Base-by-base conservation (phyloP, 1,140 invertebrate genomes). In the Ganaspis sp. region DNA sequence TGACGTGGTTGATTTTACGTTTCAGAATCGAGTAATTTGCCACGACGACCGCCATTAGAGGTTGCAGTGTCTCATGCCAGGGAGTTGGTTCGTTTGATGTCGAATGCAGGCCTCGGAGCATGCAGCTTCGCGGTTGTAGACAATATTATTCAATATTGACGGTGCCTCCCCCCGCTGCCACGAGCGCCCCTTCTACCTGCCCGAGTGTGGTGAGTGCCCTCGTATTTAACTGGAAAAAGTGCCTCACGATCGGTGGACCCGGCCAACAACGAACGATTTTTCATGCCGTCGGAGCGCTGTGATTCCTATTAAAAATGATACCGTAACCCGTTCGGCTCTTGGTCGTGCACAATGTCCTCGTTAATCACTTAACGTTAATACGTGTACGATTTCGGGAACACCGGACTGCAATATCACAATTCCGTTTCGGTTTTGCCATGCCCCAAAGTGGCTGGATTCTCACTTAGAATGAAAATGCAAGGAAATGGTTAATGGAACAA, bases 71-170 rank as follows among this genome's bases (percentile, higher is more conserved):
- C 95, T 79, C 98, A 99, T 89, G 96, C 97, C 19, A 94, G 95
- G 82, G 95, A 97, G 89, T 93, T 98, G 82, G 94, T 99, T 80
- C 95, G 94, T 76, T 91, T 98, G 77, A 99, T 99, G 96, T 95
- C 97, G 58, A 95, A 94, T 86, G 93, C 95, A 72, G 97, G 96
- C 73, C 93, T 99, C 74, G 98, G 98, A 82, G 96, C 97, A 72
- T 98, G 97, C 94, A 98, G 98, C 87, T 99, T 99, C 93, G 96
- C 96, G 81, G 95, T 95, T 85, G 93, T 96, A 82, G 93, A 95
- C 84, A 94, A 95, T 90, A 92, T 95, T 81, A 92, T 94, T 88
- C 92, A 93, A 91, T 92, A 93, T 92, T 93, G 92, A 93, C 92
- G 85, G 85, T 90, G 86, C 87, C 87, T 90, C 76, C 82, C 86